Conservation (phyloP, 2,797 vertebrate species). For the Karalla daura region DNA sequence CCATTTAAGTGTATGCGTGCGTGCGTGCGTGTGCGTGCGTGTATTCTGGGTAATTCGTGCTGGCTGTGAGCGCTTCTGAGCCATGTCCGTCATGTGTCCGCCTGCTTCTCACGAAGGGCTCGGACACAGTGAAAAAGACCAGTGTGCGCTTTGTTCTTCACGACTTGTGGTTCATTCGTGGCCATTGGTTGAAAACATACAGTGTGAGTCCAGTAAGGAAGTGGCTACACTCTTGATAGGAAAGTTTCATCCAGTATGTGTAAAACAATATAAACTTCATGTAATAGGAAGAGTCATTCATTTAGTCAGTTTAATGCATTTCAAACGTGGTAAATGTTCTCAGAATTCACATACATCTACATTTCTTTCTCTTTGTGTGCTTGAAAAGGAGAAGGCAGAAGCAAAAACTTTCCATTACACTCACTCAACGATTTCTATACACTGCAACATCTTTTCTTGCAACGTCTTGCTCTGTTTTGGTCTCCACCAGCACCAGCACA, state of each 20-base stretch:
- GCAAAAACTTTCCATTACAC: no score
- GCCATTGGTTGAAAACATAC: neutral
- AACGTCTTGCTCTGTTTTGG: neutral
- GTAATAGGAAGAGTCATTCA: no score
- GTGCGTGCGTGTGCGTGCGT: neutral
- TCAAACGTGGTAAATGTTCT: no score
- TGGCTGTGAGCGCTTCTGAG: neutral
- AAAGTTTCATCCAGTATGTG: neutral
- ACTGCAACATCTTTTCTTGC: no score
- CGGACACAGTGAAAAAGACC: no score
- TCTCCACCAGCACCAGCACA: neutral
- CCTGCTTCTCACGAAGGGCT: neutral
- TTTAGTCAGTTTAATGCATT: no score
- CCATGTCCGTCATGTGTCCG: neutral
- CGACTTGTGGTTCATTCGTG: neutral
- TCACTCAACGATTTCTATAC: no score
- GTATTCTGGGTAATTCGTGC: constrained; percentile 11
- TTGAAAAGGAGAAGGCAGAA: no score
- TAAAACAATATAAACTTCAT: neutral
- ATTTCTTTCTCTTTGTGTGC: no score
- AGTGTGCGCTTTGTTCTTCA: no score
- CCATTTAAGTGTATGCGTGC: neutral
- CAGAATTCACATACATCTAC: no score
- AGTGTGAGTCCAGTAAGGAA: neutral
- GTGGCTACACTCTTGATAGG: neutral